Conservation (phyloP, 2,797 vertebrate species). For the Rhadinocentrus ornatus region DNA sequence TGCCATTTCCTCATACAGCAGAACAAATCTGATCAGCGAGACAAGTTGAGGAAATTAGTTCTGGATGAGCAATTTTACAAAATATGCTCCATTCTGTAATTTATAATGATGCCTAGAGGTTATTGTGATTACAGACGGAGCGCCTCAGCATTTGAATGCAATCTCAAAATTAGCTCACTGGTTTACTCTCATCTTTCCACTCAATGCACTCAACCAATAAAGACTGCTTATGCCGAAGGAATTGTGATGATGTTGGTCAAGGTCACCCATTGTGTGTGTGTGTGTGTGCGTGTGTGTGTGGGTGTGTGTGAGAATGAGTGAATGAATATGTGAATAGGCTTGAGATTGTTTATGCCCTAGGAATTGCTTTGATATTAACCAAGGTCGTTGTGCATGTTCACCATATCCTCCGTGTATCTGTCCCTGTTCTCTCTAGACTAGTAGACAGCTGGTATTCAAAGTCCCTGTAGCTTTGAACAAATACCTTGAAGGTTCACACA, state of each 20-base stretch:
- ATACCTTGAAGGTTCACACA: constrained; percentile 22
- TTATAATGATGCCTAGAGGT: constrained; percentile 56
- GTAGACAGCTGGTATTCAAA: constrained; percentile 51
- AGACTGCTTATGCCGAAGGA: constrained; percentile 54
- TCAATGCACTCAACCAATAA: constrained; percentile 43
- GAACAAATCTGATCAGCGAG: constrained; percentile 45
- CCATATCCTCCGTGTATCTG: constrained; percentile 39
- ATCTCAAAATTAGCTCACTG: constrained; percentile 44
- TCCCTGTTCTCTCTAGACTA: constrained; percentile 36
- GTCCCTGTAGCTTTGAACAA: constrained; percentile 25
- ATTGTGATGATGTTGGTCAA: constrained; percentile 46
- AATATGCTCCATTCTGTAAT: constrained; percentile 45
- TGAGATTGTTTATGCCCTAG: constrained; percentile 56
- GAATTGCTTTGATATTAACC: constrained; percentile 51
- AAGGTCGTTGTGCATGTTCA: constrained; percentile 48
- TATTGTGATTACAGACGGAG: constrained; percentile 42
- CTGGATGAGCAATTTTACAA: constrained; percentile 49
- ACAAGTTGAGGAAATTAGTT: constrained; percentile 58
- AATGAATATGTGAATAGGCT: constrained; percentile 36
- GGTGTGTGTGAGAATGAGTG: constrained; percentile 19
- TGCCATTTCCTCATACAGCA: constrained; percentile 38
- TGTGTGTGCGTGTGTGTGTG: constrained; percentile 14
- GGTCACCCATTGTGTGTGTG: constrained; percentile 42
- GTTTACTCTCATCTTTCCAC: constrained; percentile 39
- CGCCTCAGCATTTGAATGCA: constrained; percentile 21